Percentiles rank a stretch among this genome's conserved stretches.
phyloP scores from a whole-genome alignment of 2,888 invertebrate species.

The Tenthredo livida region DNA sequence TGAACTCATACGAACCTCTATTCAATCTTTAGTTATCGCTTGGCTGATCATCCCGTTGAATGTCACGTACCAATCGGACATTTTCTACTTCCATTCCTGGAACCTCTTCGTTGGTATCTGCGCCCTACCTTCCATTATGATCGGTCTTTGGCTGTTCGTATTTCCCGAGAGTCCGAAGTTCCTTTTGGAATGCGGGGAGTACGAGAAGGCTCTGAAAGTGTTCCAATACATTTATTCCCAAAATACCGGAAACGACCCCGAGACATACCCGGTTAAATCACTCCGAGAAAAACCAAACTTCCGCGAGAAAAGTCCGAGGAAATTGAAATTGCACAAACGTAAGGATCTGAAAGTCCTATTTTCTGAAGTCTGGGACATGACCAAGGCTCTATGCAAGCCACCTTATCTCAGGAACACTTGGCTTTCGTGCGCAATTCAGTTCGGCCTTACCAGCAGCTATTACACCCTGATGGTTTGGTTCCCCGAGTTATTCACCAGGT shows the following conservation, averaged over 20 bases:
- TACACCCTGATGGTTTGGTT: constrained; percentile 96
- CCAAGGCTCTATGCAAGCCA: constrained; percentile 86
- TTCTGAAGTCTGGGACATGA: constrained; percentile 87
- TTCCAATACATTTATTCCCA: constrained; percentile 85
- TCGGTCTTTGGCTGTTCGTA: constrained; percentile 85
- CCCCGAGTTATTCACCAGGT: constrained; percentile 87
- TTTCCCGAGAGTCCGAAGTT: constrained; percentile 93
- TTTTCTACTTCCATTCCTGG: constrained; percentile 88
- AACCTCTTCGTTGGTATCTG: constrained; percentile 89
- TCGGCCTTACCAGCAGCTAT: constrained; percentile 92
- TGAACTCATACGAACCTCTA: neutral
- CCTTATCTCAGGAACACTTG: constrained; percentile 88
- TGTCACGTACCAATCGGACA: constrained; percentile 81
- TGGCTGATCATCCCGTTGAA: constrained; percentile 89
- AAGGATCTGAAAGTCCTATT: constrained; percentile 86
- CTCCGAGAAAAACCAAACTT: constrained; percentile 85
- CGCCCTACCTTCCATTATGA: constrained; percentile 85
- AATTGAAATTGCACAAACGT: constrained; percentile 85
- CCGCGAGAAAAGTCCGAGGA: constrained; percentile 85
- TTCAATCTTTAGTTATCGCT: constrained; percentile 83
- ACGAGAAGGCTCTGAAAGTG: constrained; percentile 86
- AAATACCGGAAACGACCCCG: constrained; percentile 86
- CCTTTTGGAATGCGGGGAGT: constrained; percentile 88
- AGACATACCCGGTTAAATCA: constrained; percentile 86
- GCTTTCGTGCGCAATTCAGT: constrained; percentile 90